These are phyloP conservation scores for Rhincodon typus DNA, from an alignment of 2,797 vertebrate species.

Conservation along the genomic window DNA sequence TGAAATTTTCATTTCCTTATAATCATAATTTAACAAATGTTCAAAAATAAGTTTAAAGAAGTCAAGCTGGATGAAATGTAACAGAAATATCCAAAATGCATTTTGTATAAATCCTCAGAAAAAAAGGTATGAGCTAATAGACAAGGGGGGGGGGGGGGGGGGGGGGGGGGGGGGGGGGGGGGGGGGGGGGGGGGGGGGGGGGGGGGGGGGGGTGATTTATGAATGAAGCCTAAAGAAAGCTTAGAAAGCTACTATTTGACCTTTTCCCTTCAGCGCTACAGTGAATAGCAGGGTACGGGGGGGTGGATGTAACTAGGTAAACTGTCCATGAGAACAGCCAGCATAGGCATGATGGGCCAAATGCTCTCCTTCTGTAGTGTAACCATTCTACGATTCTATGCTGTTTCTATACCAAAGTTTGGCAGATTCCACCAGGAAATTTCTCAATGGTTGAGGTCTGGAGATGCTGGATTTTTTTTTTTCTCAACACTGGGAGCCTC, in stretches of 20 bases:
- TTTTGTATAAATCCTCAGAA: neutral
- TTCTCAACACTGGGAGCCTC: neutral
- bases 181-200: too few species aligned
- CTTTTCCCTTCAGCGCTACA: neutral
- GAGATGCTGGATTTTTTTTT: neutral
- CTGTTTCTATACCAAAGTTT: neutral
- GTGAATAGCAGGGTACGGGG: too few species aligned
- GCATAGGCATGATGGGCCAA: neutral
- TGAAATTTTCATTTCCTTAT: neutral
- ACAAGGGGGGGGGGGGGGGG: too few species aligned
- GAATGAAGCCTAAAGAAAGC: neutral
- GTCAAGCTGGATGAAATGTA: neutral
- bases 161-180: too few species aligned
- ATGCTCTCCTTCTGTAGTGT: neutral
- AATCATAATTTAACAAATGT: neutral
- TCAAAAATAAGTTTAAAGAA: neutral
- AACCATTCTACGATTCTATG: neutral
- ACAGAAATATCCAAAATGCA: neutral
- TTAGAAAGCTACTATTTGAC: neutral
- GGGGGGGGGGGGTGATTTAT: too few species aligned
- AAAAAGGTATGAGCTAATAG: neutral
- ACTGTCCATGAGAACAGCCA: neutral
- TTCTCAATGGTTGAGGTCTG: neutral
- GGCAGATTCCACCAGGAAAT: neutral
- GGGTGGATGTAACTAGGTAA: neutral